These are phyloP conservation scores for Trachelus stipa DNA, from an alignment of 2,888 invertebrate genomes.

Conservation along the genomic window DNA sequence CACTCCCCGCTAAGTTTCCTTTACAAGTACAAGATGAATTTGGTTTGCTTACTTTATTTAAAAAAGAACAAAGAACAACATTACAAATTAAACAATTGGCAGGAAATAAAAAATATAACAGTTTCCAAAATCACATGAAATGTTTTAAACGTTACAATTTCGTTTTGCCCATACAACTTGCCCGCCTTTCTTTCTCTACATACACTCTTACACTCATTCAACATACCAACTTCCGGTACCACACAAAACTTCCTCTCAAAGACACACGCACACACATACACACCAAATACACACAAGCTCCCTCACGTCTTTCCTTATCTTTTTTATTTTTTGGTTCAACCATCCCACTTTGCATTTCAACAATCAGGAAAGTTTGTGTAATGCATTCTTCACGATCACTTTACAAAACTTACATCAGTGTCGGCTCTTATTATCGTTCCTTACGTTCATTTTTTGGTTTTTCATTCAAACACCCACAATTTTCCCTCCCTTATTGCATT, in stretches of 20 bases:
- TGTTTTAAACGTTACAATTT: slow-evolving; percentile 61
- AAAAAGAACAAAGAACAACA: slow-evolving; percentile 66
- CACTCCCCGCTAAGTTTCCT: background rate
- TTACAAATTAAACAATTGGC: slow-evolving; percentile 66
- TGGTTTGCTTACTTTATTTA: slow-evolving; percentile 62
- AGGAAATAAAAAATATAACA: slow-evolving; percentile 67
- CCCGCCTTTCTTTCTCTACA: background rate
- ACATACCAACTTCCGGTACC: background rate
- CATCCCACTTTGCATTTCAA: background rate
- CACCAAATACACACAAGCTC: background rate
- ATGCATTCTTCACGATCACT: background rate
- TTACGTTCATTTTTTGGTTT: background rate
- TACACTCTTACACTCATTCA: background rate
- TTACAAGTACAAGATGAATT: background rate
- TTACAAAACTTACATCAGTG: background rate
- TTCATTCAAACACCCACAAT: background rate
- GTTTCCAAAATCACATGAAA: slow-evolving; percentile 66
- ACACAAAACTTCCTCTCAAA: background rate
- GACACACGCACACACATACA: background rate
- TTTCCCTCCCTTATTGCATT: background rate
- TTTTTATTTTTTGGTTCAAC: background rate
- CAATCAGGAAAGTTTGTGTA: background rate
- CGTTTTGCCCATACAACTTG: slow-evolving; percentile 29
- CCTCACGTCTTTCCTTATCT: background rate
- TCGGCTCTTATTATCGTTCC: background rate